These are phyloP conservation scores for Alitta virens DNA, from an alignment of 2,888 invertebrate species.

Conservation along the genomic window DNA sequence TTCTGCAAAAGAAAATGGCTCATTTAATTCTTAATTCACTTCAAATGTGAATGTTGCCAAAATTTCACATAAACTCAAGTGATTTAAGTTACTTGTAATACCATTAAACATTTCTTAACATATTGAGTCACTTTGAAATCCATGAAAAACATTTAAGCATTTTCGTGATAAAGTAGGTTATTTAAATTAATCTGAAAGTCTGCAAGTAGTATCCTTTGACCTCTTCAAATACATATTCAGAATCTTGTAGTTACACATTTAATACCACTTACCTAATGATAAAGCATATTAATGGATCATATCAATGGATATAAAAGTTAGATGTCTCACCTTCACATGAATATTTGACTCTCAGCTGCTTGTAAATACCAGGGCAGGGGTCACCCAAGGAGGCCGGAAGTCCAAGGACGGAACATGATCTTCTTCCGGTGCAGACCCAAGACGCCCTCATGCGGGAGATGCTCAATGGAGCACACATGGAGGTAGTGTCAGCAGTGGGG, in stretches of 20 bases:
- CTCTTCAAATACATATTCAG: too few relatives aligned
- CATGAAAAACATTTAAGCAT: too few relatives aligned
- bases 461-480: background rate
- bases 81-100: background rate
- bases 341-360: conserved; percentile 6
- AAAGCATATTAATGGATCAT: too few relatives aligned
- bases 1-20: background rate
- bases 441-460: background rate
- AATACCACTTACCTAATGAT: too few relatives aligned
- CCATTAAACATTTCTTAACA: too few relatives aligned
- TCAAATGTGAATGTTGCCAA: background rate
- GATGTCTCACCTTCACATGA: conserved; percentile 3
- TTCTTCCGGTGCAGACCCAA: background rate
- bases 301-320: too few relatives aligned
- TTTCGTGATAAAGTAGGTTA: too few relatives aligned
- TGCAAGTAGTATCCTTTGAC: too few relatives aligned
- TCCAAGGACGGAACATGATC: conserved; percentile 1
- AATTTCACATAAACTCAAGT: background rate
- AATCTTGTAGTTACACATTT: too few relatives aligned
- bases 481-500: background rate
- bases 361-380: conserved; percentile 7
- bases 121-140: too few relatives aligned
- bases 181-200: too few relatives aligned
- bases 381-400: background rate
- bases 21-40: background rate